Evolutionary conservation across 2,888 invertebrate species (phyloP).

Genomic region (Lapara coniferarum): DNA sequence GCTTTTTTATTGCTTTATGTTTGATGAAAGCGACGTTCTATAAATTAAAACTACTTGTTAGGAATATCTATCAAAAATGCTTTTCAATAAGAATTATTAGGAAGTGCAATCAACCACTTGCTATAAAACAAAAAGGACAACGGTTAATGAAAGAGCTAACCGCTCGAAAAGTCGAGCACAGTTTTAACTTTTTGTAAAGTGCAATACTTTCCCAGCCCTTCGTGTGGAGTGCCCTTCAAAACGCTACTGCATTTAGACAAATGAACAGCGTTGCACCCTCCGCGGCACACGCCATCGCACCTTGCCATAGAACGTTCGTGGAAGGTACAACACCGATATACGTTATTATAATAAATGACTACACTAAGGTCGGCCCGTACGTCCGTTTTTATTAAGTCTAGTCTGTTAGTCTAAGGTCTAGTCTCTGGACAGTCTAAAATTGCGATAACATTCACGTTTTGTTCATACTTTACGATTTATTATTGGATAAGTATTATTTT

Average conservation of each 20-base stretch:
- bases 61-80: background rate
- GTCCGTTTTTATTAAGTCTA: too few relatives aligned
- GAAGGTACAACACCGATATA: background rate
- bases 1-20: background rate
- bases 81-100: conserved; percentile 28
- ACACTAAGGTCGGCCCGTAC: too few relatives aligned
- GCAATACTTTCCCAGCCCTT: conserved; percentile 81
- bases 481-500: too few relatives aligned
- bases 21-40: background rate
- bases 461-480: too few relatives aligned
- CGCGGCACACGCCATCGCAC: conserved; percentile 65
- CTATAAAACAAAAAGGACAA: conserved; percentile 56
- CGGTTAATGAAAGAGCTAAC: conserved; percentile 56
- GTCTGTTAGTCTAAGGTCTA: too few relatives aligned
- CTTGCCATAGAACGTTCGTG: conserved; percentile 32
- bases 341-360: background rate
- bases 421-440: too few relatives aligned
- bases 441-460: too few relatives aligned
- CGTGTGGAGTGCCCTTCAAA: conserved; percentile 65
- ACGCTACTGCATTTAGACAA: conserved; percentile 80
- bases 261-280: conserved; percentile 79
- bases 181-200: conserved; percentile 81
- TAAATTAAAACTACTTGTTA: background rate
- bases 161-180: conserved; percentile 60
- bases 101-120: conserved; percentile 47